Evolutionary conservation across 2,113 vertebrate species (phyloP), one percentile per base, ranked within the genome.

Genomic region (Chrysochloris asiatica): DNA sequence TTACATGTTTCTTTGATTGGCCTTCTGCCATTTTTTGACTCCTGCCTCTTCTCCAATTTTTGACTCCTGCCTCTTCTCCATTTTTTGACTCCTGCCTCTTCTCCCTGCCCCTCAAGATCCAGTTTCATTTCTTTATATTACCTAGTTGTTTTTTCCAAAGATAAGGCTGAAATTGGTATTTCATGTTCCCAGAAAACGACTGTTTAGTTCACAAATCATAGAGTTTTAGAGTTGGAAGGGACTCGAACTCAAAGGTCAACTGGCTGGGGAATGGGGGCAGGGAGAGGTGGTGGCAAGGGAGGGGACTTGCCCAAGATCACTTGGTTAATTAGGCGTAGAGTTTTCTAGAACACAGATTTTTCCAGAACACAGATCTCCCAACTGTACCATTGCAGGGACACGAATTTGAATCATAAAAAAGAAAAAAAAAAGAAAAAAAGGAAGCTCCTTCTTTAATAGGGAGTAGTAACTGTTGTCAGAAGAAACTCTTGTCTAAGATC

Each of bases 131-230:
- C 77, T 83, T 85, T 71, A 48, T 65, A 36, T 54, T 21, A 43
- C 80, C 36, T 54, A 50, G 59, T 28, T 78, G 28, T 50, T 88
- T 65, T 63, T 30, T 52, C 45, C 38, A 50, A 47, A n/a, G 41
- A 75, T 24, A 65, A n/a, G 26, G 48, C 26, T 41, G 48, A 90
- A 61, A 10, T 36, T 61, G 48, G 3, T 43, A 21, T 56, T 87
- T 85, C 22, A 59, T 38, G 90, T 94, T 77, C 28, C 26, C 56
- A 65, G 52, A 88, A 83, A 93, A 91, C 80, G 90, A 88, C 54
- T 47, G 47, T 75, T 87, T 78, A 30, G 45, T 88, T 91, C 56
- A 95, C 33, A 95, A 73, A 78, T 88, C 75, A 50, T 26, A 79
- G 50, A n/a, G 14, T 78, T 76, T 90, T 63, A 52, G 3, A 92